Conservation (phyloP, 2,888 invertebrate genomes). For the Rhodophaea formosa region DNA sequence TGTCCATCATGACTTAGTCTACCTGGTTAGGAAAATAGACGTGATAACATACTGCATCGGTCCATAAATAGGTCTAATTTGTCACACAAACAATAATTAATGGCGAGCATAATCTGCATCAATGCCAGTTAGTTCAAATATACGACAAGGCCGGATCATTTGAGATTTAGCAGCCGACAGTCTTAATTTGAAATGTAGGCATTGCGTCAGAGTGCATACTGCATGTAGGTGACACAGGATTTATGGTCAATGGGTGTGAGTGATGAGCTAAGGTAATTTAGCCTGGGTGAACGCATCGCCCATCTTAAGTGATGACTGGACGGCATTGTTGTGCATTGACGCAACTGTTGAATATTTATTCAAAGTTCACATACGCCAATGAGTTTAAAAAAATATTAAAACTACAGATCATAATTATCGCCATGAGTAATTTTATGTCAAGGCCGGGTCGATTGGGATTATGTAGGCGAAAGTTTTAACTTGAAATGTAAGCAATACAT, state of each 20-base stretch:
- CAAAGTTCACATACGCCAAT: too few species aligned
- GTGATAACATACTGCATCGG: too few species aligned
- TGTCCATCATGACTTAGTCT: too few species aligned
- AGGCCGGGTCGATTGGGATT: constrained; percentile 35
- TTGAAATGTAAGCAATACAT: constrained; percentile 35
- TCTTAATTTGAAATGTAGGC: constrained; percentile 37
- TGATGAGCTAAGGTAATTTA: constrained; percentile 20
- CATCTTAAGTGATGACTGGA: constrained; percentile 16
- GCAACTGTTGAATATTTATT: background rate
- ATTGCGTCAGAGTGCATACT: constrained; percentile 36
- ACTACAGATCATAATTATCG: too few species aligned
- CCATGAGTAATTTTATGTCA: constrained; percentile 37
- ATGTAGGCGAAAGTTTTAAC: constrained; percentile 32
- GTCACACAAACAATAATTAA: constrained; percentile 44
- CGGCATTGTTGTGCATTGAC: constrained; percentile 9
- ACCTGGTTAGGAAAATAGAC: too few species aligned
- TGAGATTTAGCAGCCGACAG: constrained; percentile 29
- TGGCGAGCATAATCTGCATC: constrained; percentile 29
- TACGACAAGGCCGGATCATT: constrained; percentile 39
- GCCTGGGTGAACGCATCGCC: constrained; percentile 24
- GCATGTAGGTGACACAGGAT: constrained; percentile 20
- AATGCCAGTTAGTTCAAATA: constrained; percentile 42
- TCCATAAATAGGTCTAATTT: constrained; percentile 29
- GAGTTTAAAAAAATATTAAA: too few species aligned
- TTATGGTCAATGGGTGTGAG: constrained; percentile 26